phyloP scores from a whole-genome alignment of 2,797 vertebrate species.

The Macroramphosus scolopax region DNA sequence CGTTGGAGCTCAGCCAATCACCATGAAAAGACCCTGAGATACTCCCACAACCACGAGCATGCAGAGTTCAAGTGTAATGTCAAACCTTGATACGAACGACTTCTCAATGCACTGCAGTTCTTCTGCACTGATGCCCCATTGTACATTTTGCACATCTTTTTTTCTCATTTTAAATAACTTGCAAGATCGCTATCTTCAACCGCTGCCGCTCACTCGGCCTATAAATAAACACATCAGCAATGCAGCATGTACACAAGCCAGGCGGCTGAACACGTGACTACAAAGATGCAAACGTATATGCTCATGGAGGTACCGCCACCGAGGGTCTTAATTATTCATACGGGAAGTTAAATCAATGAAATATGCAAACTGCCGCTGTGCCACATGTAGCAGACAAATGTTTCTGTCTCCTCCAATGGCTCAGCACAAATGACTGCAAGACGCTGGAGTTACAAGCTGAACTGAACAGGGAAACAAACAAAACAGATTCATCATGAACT shows the following conservation, averaged over 20 bases:
- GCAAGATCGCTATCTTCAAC: too few relatives aligned
- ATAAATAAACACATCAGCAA: constrained; percentile 17
- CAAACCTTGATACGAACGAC: constrained; percentile 12
- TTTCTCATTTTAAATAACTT: too few relatives aligned
- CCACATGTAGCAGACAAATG: constrained; percentile 51
- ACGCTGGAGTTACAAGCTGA: constrained; percentile 18
- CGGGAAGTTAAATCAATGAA: constrained; percentile 68
- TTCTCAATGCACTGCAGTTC: constrained; percentile 2
- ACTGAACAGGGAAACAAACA: neutral
- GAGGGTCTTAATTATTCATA: constrained; percentile 72
- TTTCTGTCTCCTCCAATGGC: constrained; percentile 48
- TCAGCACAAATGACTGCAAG: constrained; percentile 34
- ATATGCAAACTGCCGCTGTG: constrained; percentile 65
- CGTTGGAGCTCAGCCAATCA: constrained; percentile 32
- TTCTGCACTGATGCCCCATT: neutral
- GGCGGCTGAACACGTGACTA: constrained; percentile 17
- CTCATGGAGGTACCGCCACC: constrained; percentile 21
- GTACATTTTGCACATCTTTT: constrained; percentile 20
- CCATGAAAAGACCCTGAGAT: constrained; percentile 22
- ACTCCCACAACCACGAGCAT: constrained; percentile 14
- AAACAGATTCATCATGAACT: too few relatives aligned
- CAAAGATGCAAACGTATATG: constrained; percentile 40
- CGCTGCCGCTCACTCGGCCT: neutral
- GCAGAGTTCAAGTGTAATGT: constrained; percentile 29
- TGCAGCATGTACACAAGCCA: constrained; percentile 4